Conservation (phyloP, 2,797 vertebrate genomes). For the Rhabdomys pumilio region DNA sequence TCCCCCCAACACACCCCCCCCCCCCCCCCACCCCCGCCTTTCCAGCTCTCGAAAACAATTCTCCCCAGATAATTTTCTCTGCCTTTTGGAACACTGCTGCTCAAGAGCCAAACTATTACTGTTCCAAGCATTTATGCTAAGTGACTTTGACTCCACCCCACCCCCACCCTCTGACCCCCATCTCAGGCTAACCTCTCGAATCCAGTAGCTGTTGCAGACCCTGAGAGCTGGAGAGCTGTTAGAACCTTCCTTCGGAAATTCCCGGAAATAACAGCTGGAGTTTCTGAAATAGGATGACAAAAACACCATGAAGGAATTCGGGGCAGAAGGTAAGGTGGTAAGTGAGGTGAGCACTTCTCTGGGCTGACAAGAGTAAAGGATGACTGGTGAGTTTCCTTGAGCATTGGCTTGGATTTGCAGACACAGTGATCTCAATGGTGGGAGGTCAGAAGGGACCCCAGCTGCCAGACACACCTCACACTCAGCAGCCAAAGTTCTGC, state of each 20-base stretch:
- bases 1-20: too few species aligned
- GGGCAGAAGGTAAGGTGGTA: background rate
- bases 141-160: background rate
- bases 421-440: background rate
- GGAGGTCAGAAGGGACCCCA: background rate
- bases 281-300: constrained; percentile 88
- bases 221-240: constrained; percentile 90
- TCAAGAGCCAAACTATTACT: background rate
- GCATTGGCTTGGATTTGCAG: background rate
- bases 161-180: background rate
- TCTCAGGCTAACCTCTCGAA: constrained; percentile 91
- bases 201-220: constrained; percentile 98
- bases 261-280: constrained; percentile 90
- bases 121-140: background rate
- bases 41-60: background rate
- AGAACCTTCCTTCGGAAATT: constrained; percentile 77
- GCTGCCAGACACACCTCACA: background rate
- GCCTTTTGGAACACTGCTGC: background rate
- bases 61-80: constrained; percentile 40
- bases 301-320: background rate
- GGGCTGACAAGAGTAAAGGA: background rate
- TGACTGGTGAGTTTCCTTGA: background rate
- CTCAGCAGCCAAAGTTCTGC: background rate
- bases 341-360: background rate
- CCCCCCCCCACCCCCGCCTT: too few species aligned